A percentile compares a stretch with the other conserved stretches of the same genome.
These are phyloP conservation scores for human DNA, from an alignment of 2,113 vertebrate species.

Conservation along the genomic window GRCh38 chr3:177690501-177691000, in stretches of 20 bases:
- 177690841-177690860: neutral
- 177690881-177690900: neutral
- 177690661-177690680: slow-evolving; percentile 30
- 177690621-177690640: slow-evolving; percentile 45
- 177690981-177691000: neutral
- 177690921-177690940: slow-evolving; percentile 47
- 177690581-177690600: slow-evolving; percentile 55
- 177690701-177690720: neutral
- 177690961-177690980: neutral
- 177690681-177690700: slow-evolving; percentile 52
- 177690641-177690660: slow-evolving; percentile 54
- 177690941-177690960: neutral
- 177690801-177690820: neutral
- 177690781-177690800: neutral
- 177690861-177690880: neutral
- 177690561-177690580: slow-evolving; percentile 68
- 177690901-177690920: slow-evolving; percentile 8
- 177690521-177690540: slow-evolving; percentile 45
- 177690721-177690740: slow-evolving; percentile 1
- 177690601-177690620: slow-evolving; percentile 40
- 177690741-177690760: neutral
- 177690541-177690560: slow-evolving; percentile 64
- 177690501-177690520: slow-evolving; percentile 30
- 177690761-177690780: neutral
- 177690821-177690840: neutral